Evolutionary conservation across 2,113 vertebrate species (phyloP).

Genomic region (Puffinus mauretanicus): DNA sequence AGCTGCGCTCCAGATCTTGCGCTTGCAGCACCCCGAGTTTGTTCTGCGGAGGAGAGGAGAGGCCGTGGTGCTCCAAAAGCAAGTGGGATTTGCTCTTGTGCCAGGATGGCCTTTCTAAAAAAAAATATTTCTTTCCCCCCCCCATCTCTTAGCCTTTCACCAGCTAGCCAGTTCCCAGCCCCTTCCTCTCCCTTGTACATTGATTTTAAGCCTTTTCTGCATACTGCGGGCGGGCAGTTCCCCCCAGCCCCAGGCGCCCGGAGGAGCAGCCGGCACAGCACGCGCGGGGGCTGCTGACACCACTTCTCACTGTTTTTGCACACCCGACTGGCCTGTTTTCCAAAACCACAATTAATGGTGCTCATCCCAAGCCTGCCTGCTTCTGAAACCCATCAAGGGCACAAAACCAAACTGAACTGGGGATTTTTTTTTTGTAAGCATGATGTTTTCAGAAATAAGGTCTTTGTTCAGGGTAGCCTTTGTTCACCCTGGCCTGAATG

Average conservation of each 20-base stretch:
- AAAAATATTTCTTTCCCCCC: background rate
- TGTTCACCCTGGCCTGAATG: background rate
- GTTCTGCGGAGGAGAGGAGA: fast-evolving
- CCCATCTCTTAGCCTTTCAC: background rate
- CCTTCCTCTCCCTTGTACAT: background rate
- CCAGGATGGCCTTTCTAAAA: background rate
- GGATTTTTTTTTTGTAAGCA: background rate
- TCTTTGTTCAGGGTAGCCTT: background rate
- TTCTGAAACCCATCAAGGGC: background rate
- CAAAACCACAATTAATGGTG: background rate
- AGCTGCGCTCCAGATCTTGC: background rate
- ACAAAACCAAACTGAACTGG: background rate
- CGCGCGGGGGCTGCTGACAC: fast-evolving
- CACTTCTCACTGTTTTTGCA: background rate
- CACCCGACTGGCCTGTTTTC: background rate
- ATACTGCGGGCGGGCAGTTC: fast-evolving
- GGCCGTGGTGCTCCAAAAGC: background rate
- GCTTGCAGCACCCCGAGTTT: background rate
- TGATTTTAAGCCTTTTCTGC: background rate
- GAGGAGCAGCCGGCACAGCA: background rate
- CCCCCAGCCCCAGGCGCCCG: fast-evolving
- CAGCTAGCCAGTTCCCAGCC: background rate
- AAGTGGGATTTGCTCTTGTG: background rate
- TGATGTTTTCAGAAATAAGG: background rate
- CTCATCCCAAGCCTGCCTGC: background rate